A percentile compares a stretch with the other conserved stretches of the same genome.
phyloP scores from a whole-genome alignment of 30 jellyfish, hydroid and myxozoan genomes.

The Clytia hemisphaerica region DNA sequence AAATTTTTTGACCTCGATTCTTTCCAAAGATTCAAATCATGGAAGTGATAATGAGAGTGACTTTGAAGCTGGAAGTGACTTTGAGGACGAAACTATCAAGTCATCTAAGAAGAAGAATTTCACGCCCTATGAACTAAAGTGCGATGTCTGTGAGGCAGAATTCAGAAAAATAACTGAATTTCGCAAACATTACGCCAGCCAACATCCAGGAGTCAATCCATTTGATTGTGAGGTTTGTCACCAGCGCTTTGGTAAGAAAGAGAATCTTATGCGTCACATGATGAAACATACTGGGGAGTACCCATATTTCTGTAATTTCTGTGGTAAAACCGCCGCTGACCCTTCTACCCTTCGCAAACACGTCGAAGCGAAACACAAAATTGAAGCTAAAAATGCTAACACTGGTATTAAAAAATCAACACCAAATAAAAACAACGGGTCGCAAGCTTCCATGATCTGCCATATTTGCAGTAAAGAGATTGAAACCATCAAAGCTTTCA shows the following conservation, averaged over 20 bases:
- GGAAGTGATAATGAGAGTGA: no score
- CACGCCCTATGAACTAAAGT: not conserved
- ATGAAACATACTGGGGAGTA: slow-evolving; percentile 33
- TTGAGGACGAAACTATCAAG: no score
- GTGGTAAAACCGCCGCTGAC: slow-evolving; percentile 33
- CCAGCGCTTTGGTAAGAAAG: slow-evolving; percentile 33
- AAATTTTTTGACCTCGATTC: no score
- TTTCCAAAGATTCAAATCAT: no score
- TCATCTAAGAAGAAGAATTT: no score
- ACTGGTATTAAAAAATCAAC: no score
- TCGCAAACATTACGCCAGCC: slow-evolving; percentile 26
- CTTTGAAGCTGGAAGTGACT: no score
- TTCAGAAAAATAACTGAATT: slow-evolving; percentile 25
- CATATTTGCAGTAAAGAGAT: no score
- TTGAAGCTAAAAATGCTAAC: no score
- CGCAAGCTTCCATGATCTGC: no score
- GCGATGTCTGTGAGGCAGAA: slow-evolving; percentile 28
- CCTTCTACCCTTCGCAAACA: slow-evolving; percentile 38
- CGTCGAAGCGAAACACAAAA: slow-evolving; percentile 10
- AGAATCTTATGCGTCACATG: slow-evolving; percentile 28
- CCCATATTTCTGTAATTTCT: slow-evolving; percentile 9
- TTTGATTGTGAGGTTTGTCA: slow-evolving; percentile 35
- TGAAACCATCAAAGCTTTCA: no score
- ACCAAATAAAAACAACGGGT: no score
- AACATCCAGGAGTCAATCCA: slow-evolving; percentile 35